Conservation (phyloP, 1,140 invertebrate genomes). For the Cydia strobilella region DNA sequence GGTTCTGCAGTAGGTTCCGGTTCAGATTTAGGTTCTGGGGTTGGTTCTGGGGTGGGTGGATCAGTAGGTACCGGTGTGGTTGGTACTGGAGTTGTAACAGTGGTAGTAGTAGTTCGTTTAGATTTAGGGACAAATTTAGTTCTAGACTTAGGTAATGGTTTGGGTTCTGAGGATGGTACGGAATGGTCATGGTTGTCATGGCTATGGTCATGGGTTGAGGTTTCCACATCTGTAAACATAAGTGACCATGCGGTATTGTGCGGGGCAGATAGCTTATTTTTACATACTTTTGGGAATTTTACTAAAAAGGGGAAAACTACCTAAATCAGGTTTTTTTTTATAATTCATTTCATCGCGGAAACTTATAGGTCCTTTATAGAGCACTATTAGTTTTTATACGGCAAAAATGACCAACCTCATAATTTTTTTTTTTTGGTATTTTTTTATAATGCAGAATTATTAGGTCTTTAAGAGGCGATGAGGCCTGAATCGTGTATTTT, state of each 20-base stretch:
- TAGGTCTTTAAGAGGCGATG: no score
- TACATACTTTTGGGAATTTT: slow-evolving; percentile 28
- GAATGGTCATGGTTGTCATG: slow-evolving; percentile 40
- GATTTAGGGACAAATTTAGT: slow-evolving; percentile 61
- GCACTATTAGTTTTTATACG: no score
- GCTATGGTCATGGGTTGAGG: slow-evolving; percentile 74
- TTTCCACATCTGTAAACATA: slow-evolving; percentile 76
- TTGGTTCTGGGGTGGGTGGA: slow-evolving; percentile 73
- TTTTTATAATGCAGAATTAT: no score
- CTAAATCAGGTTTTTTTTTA: not conserved
- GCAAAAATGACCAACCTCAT: no score
- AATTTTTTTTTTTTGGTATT: no score
- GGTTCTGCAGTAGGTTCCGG: slow-evolving; percentile 54
- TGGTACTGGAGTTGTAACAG: slow-evolving; percentile 61
- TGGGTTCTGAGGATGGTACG: slow-evolving; percentile 67
- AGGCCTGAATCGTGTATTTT: no score
- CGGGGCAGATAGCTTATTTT: slow-evolving; percentile 16
- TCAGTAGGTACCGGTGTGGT: slow-evolving; percentile 67
- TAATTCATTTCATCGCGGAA: no score
- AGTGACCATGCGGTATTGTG: slow-evolving; percentile 56
- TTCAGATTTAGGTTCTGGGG: slow-evolving; percentile 66
- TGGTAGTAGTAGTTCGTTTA: slow-evolving; percentile 54
- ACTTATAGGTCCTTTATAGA: no score
- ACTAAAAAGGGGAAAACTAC: not conserved
- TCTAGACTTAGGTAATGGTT: slow-evolving; percentile 40